phyloP scores from a whole-genome alignment of 2,888 invertebrate genomes.

The Acleris laterana region DNA sequence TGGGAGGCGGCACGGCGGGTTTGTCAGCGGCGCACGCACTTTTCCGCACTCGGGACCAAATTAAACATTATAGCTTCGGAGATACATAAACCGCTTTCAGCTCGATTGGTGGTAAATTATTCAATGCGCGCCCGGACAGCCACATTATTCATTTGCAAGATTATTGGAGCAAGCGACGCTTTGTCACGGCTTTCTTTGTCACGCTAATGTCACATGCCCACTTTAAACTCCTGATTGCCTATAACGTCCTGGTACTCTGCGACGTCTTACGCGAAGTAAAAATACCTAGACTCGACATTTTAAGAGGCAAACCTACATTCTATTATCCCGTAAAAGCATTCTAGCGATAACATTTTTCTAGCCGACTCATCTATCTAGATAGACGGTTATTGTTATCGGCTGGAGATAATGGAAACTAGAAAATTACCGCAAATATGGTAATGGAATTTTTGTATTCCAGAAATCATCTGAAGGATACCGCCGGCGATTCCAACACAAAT shows the following conservation, averaged over 20 bases:
- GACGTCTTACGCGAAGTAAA: not conserved
- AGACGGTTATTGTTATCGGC: slow-evolving; percentile 33
- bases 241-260: slow-evolving; percentile 20
- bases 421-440: slow-evolving; percentile 8
- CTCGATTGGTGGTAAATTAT: slow-evolving; percentile 62
- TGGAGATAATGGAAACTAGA: slow-evolving; percentile 12
- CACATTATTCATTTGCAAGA: slow-evolving; percentile 55
- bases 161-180: slow-evolving; percentile 48
- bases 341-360: slow-evolving; percentile 32
- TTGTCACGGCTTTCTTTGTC: slow-evolving; percentile 37
- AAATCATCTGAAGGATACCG: slow-evolving; percentile 17
- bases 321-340: slow-evolving; percentile 30
- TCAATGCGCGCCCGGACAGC: slow-evolving; percentile 45
- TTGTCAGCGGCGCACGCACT: slow-evolving; percentile 35
- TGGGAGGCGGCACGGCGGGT: slow-evolving; percentile 27
- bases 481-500: slow-evolving; percentile 16
- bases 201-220: slow-evolving; percentile 15
- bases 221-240: slow-evolving; percentile 27
- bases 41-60: slow-evolving; percentile 29
- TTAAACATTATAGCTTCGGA: slow-evolving; percentile 37
- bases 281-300: slow-evolving; percentile 9
- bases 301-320: slow-evolving; percentile 25
- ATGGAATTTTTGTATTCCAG: slow-evolving; percentile 15
- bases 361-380: slow-evolving; percentile 28
- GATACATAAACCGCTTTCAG: slow-evolving; percentile 53